Conservation (phyloP, 2,888 invertebrate genomes). For the Heteropelma amictum region DNA sequence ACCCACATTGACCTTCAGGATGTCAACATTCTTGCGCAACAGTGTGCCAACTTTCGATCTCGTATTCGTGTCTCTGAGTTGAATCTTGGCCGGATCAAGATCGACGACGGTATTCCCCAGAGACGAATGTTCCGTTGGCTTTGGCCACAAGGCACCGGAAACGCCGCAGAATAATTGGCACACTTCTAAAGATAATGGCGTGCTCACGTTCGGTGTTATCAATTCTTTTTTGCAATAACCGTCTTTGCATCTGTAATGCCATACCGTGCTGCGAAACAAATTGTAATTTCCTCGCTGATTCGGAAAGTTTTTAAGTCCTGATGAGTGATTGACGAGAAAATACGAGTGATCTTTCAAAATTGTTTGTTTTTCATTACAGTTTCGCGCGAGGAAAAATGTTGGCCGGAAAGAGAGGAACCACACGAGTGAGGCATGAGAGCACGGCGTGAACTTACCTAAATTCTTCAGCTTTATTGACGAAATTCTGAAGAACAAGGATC, state of each 20-base stretch:
- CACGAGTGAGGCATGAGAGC: too few species aligned
- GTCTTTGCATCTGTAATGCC: slow-evolving; percentile 72
- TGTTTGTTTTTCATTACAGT: background rate
- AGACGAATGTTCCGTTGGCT: slow-evolving; percentile 81
- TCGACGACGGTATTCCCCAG: slow-evolving; percentile 80
- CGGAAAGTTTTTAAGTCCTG: too few species aligned
- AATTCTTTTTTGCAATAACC: slow-evolving; percentile 70
- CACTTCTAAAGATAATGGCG: slow-evolving; percentile 78
- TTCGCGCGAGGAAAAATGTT: background rate
- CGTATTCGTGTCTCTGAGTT: slow-evolving; percentile 74
- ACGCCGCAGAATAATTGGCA: slow-evolving; percentile 84
- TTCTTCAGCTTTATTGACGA: slow-evolving; percentile 46
- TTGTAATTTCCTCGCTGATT: too few species aligned
- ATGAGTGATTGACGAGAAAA: too few species aligned
- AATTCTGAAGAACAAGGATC: slow-evolving; percentile 53
- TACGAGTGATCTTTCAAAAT: too few species aligned
- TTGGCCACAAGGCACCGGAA: slow-evolving; percentile 83
- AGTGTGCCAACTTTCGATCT: slow-evolving; percentile 68
- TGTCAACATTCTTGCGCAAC: slow-evolving; percentile 64
- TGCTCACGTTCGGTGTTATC: slow-evolving; percentile 62
- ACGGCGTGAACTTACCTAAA: slow-evolving; percentile 60
- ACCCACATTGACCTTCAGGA: slow-evolving; percentile 64
- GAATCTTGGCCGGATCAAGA: slow-evolving; percentile 80
- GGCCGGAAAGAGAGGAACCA: slow-evolving; percentile 2
- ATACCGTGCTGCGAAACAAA: slow-evolving; percentile 68